Evolutionary conservation across 2,888 invertebrate genomes (phyloP), one percentile per base, ranked within the genome.

Genomic region (Tenthredo amoena): DNA sequence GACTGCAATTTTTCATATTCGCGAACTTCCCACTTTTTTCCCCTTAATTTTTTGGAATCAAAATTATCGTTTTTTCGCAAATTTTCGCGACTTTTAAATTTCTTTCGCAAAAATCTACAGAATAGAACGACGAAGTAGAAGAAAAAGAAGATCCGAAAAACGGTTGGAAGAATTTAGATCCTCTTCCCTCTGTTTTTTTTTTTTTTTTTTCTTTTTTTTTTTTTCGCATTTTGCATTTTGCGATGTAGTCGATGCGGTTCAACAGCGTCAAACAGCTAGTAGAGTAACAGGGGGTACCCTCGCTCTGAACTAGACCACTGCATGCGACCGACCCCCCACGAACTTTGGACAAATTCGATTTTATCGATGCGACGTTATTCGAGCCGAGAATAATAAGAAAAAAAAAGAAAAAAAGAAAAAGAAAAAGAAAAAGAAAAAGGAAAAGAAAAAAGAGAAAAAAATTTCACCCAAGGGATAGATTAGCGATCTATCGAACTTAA

Each of bases 271-370:
- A 55, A 55, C n/a, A 55, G n/a, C n/a, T 55, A 55, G 2, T 2
- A 10, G 62, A 12, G 62, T 62, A 62, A 21, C 62, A 1, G 21
- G 62, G 26, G 62, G 62, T 12, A 21, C 47, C 47, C 21, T 79
- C 26, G 55, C 7, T 37, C 7, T 15, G 26, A 58, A 58, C 31
- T 62, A 62, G 37, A 58, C 81, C 40, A 37, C 81, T n/a, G 37
- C 9, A 37, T 50, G 62, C 65, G 34, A 62, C 37, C 83, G 43
- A 74, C 77, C 71, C 84, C 86, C 90, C 91, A 89, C 86, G 88
- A 88, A 89, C 90, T 89, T 89, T 88, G 90, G 87, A 87, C 90
- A 90, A 91, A 90, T 91, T 91, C 87, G 91, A 91, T 91, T 84
- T 86, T 91, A 91, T 91, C 91, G 88, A 50, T 34, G 76, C 31